Evolutionary conservation across 2,888 invertebrate species (phyloP).

Genomic region (Himalopsyche tibetana): DNA sequence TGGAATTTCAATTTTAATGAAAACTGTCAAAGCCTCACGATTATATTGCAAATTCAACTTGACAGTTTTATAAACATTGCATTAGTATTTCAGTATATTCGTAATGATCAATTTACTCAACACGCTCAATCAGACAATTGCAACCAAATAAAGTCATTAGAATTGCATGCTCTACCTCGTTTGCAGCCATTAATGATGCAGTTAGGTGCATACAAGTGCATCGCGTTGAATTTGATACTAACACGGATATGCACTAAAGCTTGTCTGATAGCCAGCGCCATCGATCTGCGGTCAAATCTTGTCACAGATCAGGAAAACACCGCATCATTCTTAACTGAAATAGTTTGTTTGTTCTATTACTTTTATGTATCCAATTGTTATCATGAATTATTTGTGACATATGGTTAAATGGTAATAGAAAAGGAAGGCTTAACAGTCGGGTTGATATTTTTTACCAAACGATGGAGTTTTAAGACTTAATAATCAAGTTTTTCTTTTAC

Average conservation of each 20-base stretch:
- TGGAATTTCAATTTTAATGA: too few species aligned
- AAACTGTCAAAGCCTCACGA: not conserved
- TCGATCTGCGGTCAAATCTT: constrained; percentile 13
- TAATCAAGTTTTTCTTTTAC: too few species aligned
- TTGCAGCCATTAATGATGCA: constrained; percentile 30
- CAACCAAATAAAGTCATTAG: constrained; percentile 15
- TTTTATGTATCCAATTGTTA: too few species aligned
- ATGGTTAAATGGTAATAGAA: too few species aligned
- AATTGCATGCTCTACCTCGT: constrained; percentile 15
- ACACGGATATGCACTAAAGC: constrained; percentile 26
- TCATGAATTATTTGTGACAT: too few species aligned
- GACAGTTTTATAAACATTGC: not conserved
- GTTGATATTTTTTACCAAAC: too few species aligned
- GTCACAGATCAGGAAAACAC: not conserved
- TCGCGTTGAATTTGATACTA: constrained; percentile 11
- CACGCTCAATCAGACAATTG: constrained; percentile 29
- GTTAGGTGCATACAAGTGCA: constrained; percentile 26
- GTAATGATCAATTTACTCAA: constrained; percentile 9
- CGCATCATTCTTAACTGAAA: not conserved
- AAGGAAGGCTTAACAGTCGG: too few species aligned
- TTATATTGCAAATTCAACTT: not conserved
- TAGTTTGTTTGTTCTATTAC: too few species aligned
- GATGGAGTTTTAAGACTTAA: too few species aligned
- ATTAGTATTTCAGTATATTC: not conserved
- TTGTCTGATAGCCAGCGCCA: not conserved